Evolutionary conservation across 2,888 invertebrate genomes (phyloP).

Genomic region (Lacanobia oleracea): DNA sequence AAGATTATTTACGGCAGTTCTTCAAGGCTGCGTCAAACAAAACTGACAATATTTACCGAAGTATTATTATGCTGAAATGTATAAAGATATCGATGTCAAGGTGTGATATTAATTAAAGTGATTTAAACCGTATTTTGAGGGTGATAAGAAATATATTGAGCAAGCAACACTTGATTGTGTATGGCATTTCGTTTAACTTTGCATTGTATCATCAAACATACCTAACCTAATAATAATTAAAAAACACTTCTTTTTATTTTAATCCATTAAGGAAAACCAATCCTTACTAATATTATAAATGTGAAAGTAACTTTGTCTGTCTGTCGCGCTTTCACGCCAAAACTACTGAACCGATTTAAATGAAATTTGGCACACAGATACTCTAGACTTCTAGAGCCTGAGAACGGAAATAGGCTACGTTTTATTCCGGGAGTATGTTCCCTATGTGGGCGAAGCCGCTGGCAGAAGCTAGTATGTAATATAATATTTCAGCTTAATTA

Average conservation of each 20-base stretch:
- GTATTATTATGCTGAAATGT: conserved; percentile 72
- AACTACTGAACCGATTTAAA: too few species aligned
- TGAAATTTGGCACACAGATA: too few species aligned
- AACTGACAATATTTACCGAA: conserved; percentile 76
- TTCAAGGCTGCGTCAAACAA: conserved; percentile 74
- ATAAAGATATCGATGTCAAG: conserved; percentile 80
- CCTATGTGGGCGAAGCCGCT: too few species aligned
- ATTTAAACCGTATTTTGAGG: conserved; percentile 64
- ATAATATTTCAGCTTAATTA: background rate
- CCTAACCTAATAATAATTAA: too few species aligned
- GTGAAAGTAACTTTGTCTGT: too few species aligned
- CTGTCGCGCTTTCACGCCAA: too few species aligned
- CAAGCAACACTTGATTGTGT: background rate
- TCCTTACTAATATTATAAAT: too few species aligned
- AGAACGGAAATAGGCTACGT: too few species aligned
- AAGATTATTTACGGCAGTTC: conserved; percentile 70
- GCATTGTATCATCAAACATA: conserved; percentile 4
- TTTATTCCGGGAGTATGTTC: too few species aligned
- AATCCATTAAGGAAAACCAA: background rate
- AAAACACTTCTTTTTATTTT: background rate
- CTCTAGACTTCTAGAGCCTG: too few species aligned
- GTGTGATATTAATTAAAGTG: conserved; percentile 55
- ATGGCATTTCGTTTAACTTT: background rate
- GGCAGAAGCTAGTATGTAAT: background rate
- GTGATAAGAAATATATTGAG: conserved; percentile 22